Evolutionary conservation across 2,797 vertebrate species (phyloP).

Genomic region (Odontamblyopus lacepedii): DNA sequence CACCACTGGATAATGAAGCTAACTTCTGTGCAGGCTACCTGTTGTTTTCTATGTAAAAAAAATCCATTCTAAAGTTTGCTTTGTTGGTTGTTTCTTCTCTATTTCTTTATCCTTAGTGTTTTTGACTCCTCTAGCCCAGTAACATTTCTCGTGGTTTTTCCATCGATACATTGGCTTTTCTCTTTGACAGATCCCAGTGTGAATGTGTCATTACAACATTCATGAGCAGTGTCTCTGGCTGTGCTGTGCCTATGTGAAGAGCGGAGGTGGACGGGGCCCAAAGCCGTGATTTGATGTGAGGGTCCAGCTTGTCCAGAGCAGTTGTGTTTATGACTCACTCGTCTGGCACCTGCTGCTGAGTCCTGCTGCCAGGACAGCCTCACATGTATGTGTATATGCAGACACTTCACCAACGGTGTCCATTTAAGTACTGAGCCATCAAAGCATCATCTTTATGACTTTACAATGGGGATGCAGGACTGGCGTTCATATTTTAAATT

Average conservation of each 20-base stretch:
- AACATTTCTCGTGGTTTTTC: not conserved
- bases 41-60: no score
- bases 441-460: constrained; percentile 58
- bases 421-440: constrained; percentile 51
- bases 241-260: constrained; percentile 51
- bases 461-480: constrained; percentile 47
- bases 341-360: constrained; percentile 75
- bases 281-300: constrained; percentile 76
- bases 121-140: not conserved
- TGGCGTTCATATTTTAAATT: not conserved
- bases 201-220: constrained; percentile 19
- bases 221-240: constrained; percentile 34
- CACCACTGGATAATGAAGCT: not conserved
- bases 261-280: constrained; percentile 69
- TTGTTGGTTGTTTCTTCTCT: not conserved
- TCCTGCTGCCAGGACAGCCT: constrained; percentile 68
- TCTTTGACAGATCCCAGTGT: not conserved
- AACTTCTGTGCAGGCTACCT: no score
- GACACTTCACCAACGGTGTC: constrained; percentile 33
- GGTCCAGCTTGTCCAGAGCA: constrained; percentile 77
- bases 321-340: constrained; percentile 78
- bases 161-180: not conserved
- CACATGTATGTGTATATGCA: constrained; percentile 13
- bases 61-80: not conserved
- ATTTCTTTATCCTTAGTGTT: not conserved